Base-by-base conservation (phyloP, 2,888 invertebrate species). In the Andrena minutula region DNA sequence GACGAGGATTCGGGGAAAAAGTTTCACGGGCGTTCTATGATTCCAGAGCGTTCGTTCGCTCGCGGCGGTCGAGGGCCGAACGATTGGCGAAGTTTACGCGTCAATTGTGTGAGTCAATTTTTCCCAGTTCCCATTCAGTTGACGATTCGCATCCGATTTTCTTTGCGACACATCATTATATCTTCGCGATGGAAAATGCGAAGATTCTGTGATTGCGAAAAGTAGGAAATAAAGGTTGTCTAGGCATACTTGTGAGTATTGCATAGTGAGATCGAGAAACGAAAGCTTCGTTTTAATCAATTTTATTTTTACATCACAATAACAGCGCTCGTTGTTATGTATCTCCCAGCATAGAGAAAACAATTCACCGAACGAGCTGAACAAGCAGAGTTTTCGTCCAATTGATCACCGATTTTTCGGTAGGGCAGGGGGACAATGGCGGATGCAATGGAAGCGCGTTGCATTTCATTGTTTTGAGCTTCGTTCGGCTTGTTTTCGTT, bases 321-420 rank as follows among this genome's bases (percentile, higher is more conserved):
- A 68, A 68, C 75, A 78, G 61, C 63, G 53, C 60, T 51, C 16
- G 41, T 41, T 61, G 26, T 68, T 32, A 56, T n/a, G n/a, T n/a
- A n/a, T 63, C 75, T 68, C 56, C 41, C 8, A n/a, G 60, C 47
- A 23, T 16, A 49, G 66, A 12, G 23, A 64, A 73, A 76, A 58
- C 64, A 35, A 61, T 28, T 28, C 53, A n/a, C 32, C 68, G 51
- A 60, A 60, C 58, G 35, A 60, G 78, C 78, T 75, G 75, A 78
- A 65, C 78, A 56, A 78, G 75, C 78, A 51, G 30, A 66, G 28
- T 68, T 75, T 75, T 74, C 63, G 75, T 63, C 28, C 10, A 66
- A 60, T 56, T 41, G 66, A 74, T 74, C 60, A 61, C 41, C 41
- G 32, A 6, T 47, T 75, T 30, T 47, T 73, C 8, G 32, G 64